phyloP scores from a whole-genome alignment of 1,140 invertebrate species.

The Rhagoletis zephyria region DNA sequence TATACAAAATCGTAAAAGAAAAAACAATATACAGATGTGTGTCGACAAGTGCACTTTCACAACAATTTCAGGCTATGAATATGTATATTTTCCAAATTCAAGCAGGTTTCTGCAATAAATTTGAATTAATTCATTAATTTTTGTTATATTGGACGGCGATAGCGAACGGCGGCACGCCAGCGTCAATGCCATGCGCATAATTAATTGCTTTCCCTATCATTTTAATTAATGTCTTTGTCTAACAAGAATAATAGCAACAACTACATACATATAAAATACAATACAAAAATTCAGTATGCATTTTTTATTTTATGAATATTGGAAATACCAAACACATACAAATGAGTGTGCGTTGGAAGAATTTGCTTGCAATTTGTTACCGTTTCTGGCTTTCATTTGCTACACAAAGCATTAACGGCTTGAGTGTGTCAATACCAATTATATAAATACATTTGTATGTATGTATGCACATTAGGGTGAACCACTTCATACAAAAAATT shows the following conservation, averaged over 20 bases:
- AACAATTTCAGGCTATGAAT: too few relatives aligned
- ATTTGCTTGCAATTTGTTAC: too few relatives aligned
- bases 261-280: background rate
- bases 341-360: background rate
- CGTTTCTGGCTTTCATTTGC: too few relatives aligned
- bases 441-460: background rate
- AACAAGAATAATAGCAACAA: conserved; percentile 6
- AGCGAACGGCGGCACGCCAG: background rate
- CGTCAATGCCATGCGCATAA: conserved; percentile 42
- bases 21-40: too few relatives aligned
- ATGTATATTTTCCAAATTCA: background rate
- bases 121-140: conserved; percentile 34
- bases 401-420: background rate
- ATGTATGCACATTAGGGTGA: too few relatives aligned
- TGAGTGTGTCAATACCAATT: background rate
- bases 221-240: conserved; percentile 49
- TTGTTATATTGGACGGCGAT: conserved; percentile 2
- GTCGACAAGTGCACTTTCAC: too few relatives aligned
- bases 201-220: conserved; percentile 48
- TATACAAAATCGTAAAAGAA: too few relatives aligned
- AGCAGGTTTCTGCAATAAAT: conserved; percentile 4
- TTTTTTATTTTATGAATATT: background rate
- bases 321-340: background rate
- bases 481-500: too few relatives aligned
- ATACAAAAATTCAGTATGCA: too few relatives aligned